Evolutionary conservation across 2,888 invertebrate species (phyloP).

Genomic region (Polydrusus pterygomalis): DNA sequence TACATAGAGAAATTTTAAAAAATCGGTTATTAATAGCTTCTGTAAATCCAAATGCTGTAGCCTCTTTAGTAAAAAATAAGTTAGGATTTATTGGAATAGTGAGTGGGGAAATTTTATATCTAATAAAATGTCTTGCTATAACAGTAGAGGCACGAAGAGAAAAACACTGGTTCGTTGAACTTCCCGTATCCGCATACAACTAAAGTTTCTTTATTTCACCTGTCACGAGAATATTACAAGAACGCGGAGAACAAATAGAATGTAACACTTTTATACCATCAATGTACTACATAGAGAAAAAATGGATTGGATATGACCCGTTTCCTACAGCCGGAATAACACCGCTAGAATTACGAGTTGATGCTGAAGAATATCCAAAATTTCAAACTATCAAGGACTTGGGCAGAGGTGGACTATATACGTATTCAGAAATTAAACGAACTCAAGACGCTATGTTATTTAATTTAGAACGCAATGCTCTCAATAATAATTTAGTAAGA

Average conservation of each 20-base stretch:
- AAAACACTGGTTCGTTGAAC: slow-evolving; percentile 14
- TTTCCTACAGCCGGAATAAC: not conserved
- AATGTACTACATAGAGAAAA: slow-evolving; percentile 34
- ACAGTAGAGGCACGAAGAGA: slow-evolving; percentile 27
- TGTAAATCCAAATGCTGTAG: slow-evolving; percentile 27
- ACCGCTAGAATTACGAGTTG: slow-evolving; percentile 13
- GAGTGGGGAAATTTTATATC: slow-evolving; percentile 6
- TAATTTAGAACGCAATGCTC: slow-evolving; percentile 1
- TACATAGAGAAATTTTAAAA: slow-evolving; percentile 26
- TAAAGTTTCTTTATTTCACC: slow-evolving; percentile 43
- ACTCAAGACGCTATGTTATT: slow-evolving; percentile 14
- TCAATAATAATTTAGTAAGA: slow-evolving; percentile 8
- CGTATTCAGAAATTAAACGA: slow-evolving; percentile 2
- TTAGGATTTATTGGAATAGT: slow-evolving; percentile 19
- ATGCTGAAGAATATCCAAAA: not conserved
- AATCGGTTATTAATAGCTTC: slow-evolving; percentile 28
- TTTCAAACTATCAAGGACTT: slow-evolving; percentile 15
- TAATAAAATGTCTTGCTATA: slow-evolving; percentile 8
- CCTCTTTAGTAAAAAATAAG: slow-evolving; percentile 22
- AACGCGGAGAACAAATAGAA: slow-evolving; percentile 30
- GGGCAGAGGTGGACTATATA: slow-evolving; percentile 7
- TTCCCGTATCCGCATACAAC: slow-evolving; percentile 40
- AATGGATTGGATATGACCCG: slow-evolving; percentile 23
- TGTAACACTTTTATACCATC: slow-evolving; percentile 41
- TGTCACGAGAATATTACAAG: slow-evolving; percentile 37